These are phyloP conservation scores for Pangasius sanitwongsei DNA, from an alignment of 2,797 vertebrate genomes.

Conservation along the genomic window DNA sequence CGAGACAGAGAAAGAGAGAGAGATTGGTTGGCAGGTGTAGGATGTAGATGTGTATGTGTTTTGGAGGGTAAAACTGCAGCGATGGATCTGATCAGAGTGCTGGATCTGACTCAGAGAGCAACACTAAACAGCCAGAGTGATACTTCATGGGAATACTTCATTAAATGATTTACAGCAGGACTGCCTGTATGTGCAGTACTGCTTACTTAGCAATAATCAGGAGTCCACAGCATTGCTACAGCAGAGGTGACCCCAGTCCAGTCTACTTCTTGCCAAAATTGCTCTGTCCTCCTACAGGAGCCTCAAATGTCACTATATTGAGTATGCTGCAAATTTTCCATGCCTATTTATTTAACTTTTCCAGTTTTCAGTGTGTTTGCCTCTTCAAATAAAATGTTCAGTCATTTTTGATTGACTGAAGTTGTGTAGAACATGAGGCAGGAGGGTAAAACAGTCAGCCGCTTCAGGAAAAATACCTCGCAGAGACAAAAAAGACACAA, in stretches of 20 bases:
- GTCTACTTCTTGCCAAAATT: slow-evolving; percentile 7
- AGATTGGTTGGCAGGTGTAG: neutral
- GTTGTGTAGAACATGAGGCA: neutral
- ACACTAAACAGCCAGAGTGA: slow-evolving; percentile 23
- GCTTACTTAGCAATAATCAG: slow-evolving; percentile 38
- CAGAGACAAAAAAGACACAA: slow-evolving; percentile 22
- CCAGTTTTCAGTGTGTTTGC: neutral
- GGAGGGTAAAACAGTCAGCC: slow-evolving; percentile 2
- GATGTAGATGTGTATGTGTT: slow-evolving; percentile 18
- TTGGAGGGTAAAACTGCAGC: slow-evolving; percentile 14
- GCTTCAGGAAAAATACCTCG: slow-evolving; percentile 6
- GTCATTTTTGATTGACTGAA: slow-evolving; percentile 2
- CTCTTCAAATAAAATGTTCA: neutral
- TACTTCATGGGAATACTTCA: slow-evolving; percentile 45
- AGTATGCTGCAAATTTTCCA: neutral
- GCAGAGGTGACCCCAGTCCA: slow-evolving; percentile 28
- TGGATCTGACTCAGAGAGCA: slow-evolving; percentile 24
- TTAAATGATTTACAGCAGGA: slow-evolving; percentile 55
- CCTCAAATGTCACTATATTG: neutral
- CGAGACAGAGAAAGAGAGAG: slow-evolving; percentile 32
- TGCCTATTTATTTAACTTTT: neutral
- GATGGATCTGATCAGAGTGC: slow-evolving; percentile 37
- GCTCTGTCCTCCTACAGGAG: neutral
- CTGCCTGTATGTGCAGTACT: slow-evolving; percentile 19
- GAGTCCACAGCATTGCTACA: slow-evolving; percentile 26